Conservation (phyloP, 2,113 vertebrate species). For the Nerophis ophidion region DNA sequence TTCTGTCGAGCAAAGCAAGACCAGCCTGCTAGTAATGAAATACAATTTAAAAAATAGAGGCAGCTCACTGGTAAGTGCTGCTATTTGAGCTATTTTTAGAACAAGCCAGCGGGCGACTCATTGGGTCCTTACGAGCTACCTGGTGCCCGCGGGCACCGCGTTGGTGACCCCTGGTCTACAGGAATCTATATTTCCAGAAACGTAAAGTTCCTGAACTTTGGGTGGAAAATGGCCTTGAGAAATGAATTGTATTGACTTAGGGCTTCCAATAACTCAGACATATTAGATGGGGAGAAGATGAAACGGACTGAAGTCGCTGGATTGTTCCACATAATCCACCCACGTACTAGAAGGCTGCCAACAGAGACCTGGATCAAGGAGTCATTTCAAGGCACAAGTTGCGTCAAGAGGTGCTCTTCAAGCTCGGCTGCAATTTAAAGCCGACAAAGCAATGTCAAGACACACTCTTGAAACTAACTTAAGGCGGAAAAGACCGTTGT, state of each 20-base stretch:
- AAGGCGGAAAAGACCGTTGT: slow-evolving; percentile 19
- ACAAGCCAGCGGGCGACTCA: too few species aligned
- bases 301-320: slow-evolving; percentile 1
- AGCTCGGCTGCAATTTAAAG: slow-evolving; percentile 1
- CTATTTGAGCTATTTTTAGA: too few species aligned
- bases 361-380: slow-evolving; percentile 23
- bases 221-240: neutral
- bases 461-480: slow-evolving; percentile 7
- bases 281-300: slow-evolving; percentile 21
- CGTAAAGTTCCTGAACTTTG: too few species aligned
- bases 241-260: neutral
- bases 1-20: too few species aligned
- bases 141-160: too few species aligned
- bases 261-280: slow-evolving; percentile 1
- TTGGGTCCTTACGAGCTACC: too few species aligned
- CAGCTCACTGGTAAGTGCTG: too few species aligned
- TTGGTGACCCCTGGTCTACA: too few species aligned
- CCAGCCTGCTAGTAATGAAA: too few species aligned
- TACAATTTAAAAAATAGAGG: too few species aligned
- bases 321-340: slow-evolving; percentile 11
- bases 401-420: slow-evolving; percentile 8
- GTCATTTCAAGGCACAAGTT: slow-evolving; percentile 17
- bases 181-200: too few species aligned
- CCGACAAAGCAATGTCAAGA: neutral
- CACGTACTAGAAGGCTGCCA: slow-evolving; percentile 12